Base-by-base conservation (phyloP, 2,797 vertebrate genomes). In the Melanotaenia nigrans region DNA sequence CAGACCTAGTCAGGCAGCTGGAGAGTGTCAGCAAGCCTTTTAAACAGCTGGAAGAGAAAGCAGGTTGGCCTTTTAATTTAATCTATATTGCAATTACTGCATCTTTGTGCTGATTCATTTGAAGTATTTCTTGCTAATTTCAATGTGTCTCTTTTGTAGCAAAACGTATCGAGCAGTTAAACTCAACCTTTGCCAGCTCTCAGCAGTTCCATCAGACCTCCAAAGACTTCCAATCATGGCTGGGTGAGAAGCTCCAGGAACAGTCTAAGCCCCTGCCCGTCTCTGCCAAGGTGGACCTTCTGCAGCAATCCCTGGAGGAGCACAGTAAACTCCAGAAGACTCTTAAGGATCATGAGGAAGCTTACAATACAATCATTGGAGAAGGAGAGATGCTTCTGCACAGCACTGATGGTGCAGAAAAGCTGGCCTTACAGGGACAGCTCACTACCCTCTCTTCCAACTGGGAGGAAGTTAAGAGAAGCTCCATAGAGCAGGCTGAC, bases 121-220 rank as follows among this genome's bases (percentile, higher is more conserved):
- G 12, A 35, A 30, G 36, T 11, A 3, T 54, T 51, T 32, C 42
- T 35, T 68, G 38, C 51, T 70, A 36, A 75, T 9, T 12, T 22
- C 16, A 16, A 3, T 25, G 49, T 75, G 75, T 82, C n/a, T 79
- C n/a, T 84, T 55, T 81, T 76, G 7, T 20, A 99, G 98, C 93
- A 63, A 96, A 95, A 82, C 93, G 95, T 5, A 93, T 99, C 69
- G 94, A 96, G 79, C 95, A 97, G 78, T 95, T 99, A 81, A 97
- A 96, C 72, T 96, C 95, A 0, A 96, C 96, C 0, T 98, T 96
- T 30, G 90, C 95, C 68, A 96, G 96, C 90, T 99, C 97, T 73
- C 96, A 98, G 90, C 97, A 99, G 76, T 99, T 99, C 88, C 95
- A 98, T 84, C 95, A 96, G 82, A 97, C 95, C 88, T 98, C 96